Conservation (phyloP, 2,113 vertebrate genomes). For the Mastomys coucha region DNA sequence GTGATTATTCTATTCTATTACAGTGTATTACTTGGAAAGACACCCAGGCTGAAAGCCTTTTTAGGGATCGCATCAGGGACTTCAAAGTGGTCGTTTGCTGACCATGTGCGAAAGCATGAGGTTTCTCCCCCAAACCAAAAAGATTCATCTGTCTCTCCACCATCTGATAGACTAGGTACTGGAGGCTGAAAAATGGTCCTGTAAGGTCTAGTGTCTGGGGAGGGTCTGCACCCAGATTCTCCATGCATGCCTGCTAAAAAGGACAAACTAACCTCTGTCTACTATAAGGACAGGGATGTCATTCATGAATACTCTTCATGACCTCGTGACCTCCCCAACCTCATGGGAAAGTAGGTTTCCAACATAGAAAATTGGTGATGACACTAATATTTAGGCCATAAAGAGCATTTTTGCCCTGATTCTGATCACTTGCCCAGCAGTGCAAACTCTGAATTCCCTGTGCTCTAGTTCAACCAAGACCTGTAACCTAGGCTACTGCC, state of each 20-base stretch:
- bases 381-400: not conserved
- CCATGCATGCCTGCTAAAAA: not conserved
- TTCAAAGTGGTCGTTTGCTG: not conserved
- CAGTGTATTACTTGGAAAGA: not conserved
- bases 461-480: not conserved
- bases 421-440: not conserved
- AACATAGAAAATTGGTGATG: not conserved
- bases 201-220: not conserved
- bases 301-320: not conserved
- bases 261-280: not conserved
- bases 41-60: not conserved
- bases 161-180: not conserved
- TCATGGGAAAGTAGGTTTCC: not conserved
- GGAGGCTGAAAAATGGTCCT: not conserved
- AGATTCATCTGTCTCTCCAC: not conserved
- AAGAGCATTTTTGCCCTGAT: not conserved
- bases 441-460: not conserved
- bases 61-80: not conserved
- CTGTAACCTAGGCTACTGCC: not conserved
- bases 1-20: not conserved
- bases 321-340: not conserved
- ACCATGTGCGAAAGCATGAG: not conserved
- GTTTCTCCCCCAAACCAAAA: not conserved
- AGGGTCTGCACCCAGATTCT: not conserved
- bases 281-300: not conserved